A percentile compares a stretch with the other conserved stretches of the same genome.
Evolutionary conservation across 2,888 invertebrate genomes (phyloP).

Genomic region (Deilephila porcellus): DNA sequence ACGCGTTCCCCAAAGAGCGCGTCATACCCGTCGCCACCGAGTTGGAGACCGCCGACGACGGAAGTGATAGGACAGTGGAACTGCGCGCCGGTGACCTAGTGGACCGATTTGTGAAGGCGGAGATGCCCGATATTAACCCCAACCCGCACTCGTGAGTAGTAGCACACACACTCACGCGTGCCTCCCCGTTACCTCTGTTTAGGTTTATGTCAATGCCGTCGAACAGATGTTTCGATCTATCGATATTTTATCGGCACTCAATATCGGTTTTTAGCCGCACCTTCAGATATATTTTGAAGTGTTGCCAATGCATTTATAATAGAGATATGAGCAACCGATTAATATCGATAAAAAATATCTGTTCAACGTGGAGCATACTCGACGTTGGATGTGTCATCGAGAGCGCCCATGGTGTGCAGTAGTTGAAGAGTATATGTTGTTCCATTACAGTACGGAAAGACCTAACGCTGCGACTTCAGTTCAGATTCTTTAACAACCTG

Average conservation of each 20-base stretch:
- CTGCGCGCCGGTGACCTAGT: constrained; percentile 37
- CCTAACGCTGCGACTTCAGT: constrained; percentile 97
- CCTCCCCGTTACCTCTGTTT: constrained; percentile 41
- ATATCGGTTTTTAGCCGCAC: not conserved
- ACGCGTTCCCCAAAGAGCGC: constrained; percentile 41
- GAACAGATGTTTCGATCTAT: not conserved
- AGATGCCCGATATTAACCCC: constrained; percentile 73
- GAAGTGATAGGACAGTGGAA: constrained; percentile 33
- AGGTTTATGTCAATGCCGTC: constrained; percentile 21
- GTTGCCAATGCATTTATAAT: not conserved
- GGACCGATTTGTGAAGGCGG: constrained; percentile 64
- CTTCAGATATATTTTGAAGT: not conserved
- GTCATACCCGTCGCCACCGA: constrained; percentile 41
- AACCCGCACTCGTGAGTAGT: constrained; percentile 83
- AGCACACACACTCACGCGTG: constrained; percentile 65
- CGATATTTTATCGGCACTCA: not conserved
- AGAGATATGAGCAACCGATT: not conserved
- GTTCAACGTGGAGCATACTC: constrained; percentile 23
- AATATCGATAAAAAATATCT: constrained; percentile 6
- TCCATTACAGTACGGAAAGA: constrained; percentile 96
- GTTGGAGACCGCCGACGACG: not conserved
- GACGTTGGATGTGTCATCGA: constrained; percentile 32
- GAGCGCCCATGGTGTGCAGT: constrained; percentile 22
- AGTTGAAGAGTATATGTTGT: constrained; percentile 64
- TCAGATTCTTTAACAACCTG: constrained; percentile 97